Conservation (phyloP, 2,888 invertebrate genomes). For the Hirtodrosophila confusa region DNA sequence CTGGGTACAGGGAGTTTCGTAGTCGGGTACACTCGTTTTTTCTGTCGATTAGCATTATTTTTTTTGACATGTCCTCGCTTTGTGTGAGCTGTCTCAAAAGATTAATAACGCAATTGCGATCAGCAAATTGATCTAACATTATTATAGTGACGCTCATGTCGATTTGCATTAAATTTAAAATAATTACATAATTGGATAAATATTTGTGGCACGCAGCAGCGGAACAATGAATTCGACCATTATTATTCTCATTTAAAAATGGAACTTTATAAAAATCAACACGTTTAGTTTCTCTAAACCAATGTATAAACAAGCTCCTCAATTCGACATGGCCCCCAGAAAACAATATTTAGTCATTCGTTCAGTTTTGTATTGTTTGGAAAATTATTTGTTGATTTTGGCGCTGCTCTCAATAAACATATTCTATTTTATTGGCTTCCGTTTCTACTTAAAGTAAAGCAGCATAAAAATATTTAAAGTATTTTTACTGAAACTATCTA, state of each 20-base stretch:
- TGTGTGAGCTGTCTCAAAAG: conserved; percentile 66
- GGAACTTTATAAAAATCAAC: conserved; percentile 67
- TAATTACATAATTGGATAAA: conserved; percentile 75
- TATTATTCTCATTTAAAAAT: conserved; percentile 42
- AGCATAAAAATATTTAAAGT: conserved; percentile 56
- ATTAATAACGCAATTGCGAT: conserved; percentile 63
- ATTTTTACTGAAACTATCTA: conserved; percentile 38
- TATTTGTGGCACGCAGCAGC: conserved; percentile 69
- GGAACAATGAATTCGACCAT: conserved; percentile 45
- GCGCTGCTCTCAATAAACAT: conserved; percentile 55
- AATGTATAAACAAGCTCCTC: conserved; percentile 44
- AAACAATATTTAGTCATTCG: conserved; percentile 63
- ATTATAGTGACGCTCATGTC: conserved; percentile 46
- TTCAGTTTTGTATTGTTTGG: conserved; percentile 46
- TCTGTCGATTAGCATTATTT: conserved; percentile 29
- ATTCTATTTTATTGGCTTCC: conserved; percentile 69
- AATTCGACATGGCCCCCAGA: conserved; percentile 34
- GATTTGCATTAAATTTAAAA: conserved; percentile 65
- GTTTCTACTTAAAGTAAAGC: conserved; percentile 62
- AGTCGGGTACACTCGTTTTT: no score
- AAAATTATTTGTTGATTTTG: conserved; percentile 50
- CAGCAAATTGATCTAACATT: conserved; percentile 56
- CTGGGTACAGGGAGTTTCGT: no score
- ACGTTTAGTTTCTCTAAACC: conserved; percentile 66
- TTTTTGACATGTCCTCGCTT: conserved; percentile 48